Evolutionary conservation across 2,888 invertebrate genomes (phyloP).

Genomic region (Gari tellinella): DNA sequence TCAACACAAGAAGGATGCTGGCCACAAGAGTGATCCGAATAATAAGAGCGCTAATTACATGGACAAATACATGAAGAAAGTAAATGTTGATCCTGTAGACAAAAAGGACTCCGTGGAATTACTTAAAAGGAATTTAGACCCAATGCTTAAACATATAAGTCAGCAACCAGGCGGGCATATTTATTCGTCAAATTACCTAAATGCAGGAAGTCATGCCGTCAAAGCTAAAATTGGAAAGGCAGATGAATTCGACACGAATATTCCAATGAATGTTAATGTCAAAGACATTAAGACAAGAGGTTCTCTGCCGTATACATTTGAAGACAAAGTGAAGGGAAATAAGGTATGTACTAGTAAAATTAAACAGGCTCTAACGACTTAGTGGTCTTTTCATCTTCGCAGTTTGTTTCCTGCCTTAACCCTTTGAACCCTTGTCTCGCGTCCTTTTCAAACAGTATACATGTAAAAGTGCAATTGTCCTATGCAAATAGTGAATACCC

Average conservation of each 20-base stretch:
- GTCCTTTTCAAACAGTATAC: too few species aligned
- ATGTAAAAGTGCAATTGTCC: too few species aligned
- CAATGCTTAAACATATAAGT: constrained; percentile 21
- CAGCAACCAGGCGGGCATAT: constrained; percentile 33
- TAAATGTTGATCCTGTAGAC: constrained; percentile 22
- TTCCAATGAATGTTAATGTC: constrained; percentile 12
- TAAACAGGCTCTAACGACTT: too few species aligned
- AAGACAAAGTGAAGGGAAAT: not conserved
- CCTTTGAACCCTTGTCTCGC: too few species aligned
- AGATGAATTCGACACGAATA: constrained; percentile 40
- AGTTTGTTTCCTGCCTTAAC: too few species aligned
- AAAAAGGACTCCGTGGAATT: constrained; percentile 18
- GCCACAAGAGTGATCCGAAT: constrained; percentile 10
- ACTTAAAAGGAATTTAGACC: not conserved
- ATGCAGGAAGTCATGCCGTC: constrained; percentile 36
- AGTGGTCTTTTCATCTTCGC: too few species aligned
- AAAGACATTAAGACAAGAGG: constrained; percentile 15
- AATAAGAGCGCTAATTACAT: constrained; percentile 5
- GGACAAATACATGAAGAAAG: constrained; percentile 23
- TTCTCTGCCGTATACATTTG: constrained; percentile 14
- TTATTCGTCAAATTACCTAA: constrained; percentile 24
- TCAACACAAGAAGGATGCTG: constrained; percentile 29
- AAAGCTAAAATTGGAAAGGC: constrained; percentile 47
- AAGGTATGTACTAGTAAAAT: constrained; percentile 1
- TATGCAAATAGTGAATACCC: too few species aligned